Conservation (phyloP, 2,113 vertebrate species). For the Zapus hudsonius region DNA sequence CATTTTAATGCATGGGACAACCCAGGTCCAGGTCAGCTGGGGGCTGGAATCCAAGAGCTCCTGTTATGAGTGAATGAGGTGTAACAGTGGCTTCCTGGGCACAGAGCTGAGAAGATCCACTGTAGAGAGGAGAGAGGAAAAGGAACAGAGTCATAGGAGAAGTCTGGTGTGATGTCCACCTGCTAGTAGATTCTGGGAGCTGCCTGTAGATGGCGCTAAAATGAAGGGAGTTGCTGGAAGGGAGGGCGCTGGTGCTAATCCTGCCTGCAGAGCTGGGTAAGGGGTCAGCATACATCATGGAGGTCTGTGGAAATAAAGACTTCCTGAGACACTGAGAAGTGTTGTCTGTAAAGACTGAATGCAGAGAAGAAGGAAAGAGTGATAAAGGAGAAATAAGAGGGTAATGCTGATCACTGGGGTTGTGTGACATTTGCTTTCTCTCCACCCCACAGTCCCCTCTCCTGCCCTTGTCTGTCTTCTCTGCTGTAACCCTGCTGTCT, state of each 20-base stretch:
- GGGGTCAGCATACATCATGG: neutral
- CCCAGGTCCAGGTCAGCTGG: neutral
- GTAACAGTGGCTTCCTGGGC: accelerated
- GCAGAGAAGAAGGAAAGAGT: neutral
- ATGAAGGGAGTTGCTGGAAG: neutral
- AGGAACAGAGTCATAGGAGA: too few species aligned
- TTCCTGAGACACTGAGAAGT: neutral
- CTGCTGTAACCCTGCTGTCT: neutral
- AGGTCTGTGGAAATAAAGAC: neutral
- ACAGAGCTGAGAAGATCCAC: neutral
- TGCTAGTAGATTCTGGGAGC: neutral
- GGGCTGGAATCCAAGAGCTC: neutral
- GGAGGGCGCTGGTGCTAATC: accelerated
- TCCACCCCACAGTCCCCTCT: accelerated
- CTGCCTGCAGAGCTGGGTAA: neutral
- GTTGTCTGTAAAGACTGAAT: neutral
- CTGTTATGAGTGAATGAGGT: neutral
- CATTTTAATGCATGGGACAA: neutral
- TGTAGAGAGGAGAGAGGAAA: neutral
- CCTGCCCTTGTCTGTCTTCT: neutral
- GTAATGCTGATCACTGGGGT: neutral
- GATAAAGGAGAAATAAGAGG: neutral
- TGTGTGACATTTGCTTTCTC: neutral
- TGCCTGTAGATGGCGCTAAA: neutral
- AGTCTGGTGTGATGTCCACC: too few species aligned